Conservation (phyloP, 2,113 vertebrate species). For the Oreochromis aureus region DNA sequence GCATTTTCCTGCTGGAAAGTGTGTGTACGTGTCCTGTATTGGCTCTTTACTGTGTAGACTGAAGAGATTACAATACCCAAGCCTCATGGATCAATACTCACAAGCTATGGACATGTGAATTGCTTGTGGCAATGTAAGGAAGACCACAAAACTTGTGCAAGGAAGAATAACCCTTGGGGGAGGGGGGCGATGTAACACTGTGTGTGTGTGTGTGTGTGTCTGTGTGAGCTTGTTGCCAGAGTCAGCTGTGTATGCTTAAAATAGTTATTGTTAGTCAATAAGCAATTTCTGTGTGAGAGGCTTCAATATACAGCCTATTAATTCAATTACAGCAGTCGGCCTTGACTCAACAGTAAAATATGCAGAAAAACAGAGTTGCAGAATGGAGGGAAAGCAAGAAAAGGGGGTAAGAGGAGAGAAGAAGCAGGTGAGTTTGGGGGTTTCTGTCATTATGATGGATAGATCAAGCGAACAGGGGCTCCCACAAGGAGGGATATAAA, state of each 20-base stretch:
- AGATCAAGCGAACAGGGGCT: constrained; percentile 39
- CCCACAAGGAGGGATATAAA: constrained; percentile 64
- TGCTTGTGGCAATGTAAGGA: constrained; percentile 69
- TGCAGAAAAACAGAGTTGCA: neutral
- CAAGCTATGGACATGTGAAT: constrained; percentile 73
- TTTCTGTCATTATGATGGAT: constrained; percentile 67
- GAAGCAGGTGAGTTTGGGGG: constrained; percentile 40
- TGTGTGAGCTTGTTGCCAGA: constrained; percentile 6
- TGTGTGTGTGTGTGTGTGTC: neutral
- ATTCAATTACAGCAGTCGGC: constrained; percentile 15
- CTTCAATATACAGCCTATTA: neutral
- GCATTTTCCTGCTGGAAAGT: constrained; percentile 5
- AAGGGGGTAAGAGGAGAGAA: neutral
- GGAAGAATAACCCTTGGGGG: neutral
- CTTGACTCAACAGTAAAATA: neutral
- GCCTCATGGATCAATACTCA: constrained; percentile 66
- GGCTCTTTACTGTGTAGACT: constrained; percentile 56
- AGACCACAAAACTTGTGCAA: constrained; percentile 30
- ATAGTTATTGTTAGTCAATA: constrained; percentile 56
- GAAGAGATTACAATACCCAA: constrained; percentile 71
- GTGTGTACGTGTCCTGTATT: neutral
- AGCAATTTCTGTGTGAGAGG: constrained; percentile 31
- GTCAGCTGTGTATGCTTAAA: constrained; percentile 27
- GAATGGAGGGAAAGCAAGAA: neutral
- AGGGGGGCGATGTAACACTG: neutral